Percentiles rank a stretch among this genome's conserved stretches.
phyloP scores from a whole-genome alignment of 2,113 vertebrate genomes.

The Hyperoodon ampullatus region DNA sequence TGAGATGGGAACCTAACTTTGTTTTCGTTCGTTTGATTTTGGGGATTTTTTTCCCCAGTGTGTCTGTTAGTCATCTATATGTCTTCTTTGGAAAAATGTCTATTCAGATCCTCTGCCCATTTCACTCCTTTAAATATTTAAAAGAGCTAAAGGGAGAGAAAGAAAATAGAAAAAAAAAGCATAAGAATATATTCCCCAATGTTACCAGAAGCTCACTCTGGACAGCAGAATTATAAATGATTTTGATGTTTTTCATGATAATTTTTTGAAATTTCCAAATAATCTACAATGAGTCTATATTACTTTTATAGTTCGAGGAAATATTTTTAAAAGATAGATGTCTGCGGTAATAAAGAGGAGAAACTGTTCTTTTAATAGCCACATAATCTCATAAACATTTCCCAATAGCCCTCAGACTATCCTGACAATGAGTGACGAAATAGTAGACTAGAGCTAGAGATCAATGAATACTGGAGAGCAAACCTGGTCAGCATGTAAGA shows the following conservation, averaged over 20 bases:
- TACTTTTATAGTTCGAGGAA: neutral
- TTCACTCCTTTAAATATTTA: neutral
- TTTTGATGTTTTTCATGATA: neutral
- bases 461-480: neutral
- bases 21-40: neutral
- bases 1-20: neutral
- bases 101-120: neutral
- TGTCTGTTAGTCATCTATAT: neutral
- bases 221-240: neutral
- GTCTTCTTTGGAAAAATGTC: no score
- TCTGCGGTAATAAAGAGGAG: neutral
- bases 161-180: neutral
- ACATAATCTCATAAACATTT: neutral
- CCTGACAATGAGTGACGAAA: neutral
- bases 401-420: neutral
- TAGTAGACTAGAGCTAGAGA: neutral
- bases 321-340: neutral
- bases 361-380: neutral
- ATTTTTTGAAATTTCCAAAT: neutral
- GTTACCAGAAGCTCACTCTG: neutral
- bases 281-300: neutral
- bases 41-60: neutral
- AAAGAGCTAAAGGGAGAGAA: neutral
- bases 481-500: neutral
- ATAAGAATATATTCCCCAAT: neutral